A percentile compares a stretch with the other conserved stretches of the same genome.
Conservation (phyloP, 2,888 invertebrate species). For the Acronicta leporina region DNA sequence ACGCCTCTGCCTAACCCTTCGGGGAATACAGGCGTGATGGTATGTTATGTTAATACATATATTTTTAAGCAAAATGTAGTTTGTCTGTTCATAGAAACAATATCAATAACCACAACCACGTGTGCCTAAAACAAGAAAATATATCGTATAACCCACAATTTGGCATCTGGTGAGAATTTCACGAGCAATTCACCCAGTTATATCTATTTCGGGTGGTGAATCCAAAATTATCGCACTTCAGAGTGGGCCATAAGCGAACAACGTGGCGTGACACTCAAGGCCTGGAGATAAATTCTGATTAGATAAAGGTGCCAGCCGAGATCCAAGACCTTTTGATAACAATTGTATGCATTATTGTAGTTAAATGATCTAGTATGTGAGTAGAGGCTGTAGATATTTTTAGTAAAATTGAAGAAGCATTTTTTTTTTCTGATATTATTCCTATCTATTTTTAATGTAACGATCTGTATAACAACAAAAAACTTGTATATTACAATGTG, state of each 20-base stretch:
- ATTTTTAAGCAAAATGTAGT: too few relatives aligned
- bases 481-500: too few relatives aligned
- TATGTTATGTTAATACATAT: neutral
- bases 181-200: slow-evolving; percentile 30
- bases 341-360: slow-evolving; percentile 29
- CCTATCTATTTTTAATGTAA: too few relatives aligned
- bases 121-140: slow-evolving; percentile 5
- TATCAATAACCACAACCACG: neutral
- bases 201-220: slow-evolving; percentile 52
- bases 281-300: slow-evolving; percentile 61
- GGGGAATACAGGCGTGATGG: too few relatives aligned
- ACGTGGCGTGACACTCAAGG: slow-evolving; percentile 60
- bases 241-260: slow-evolving; percentile 37
- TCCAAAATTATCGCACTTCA: slow-evolving; percentile 48
- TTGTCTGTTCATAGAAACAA: neutral
- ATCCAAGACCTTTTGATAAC: slow-evolving; percentile 56
- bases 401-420: too few relatives aligned
- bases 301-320: slow-evolving; percentile 60
- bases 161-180: slow-evolving; percentile 27
- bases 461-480: too few relatives aligned
- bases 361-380: too few relatives aligned
- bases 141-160: slow-evolving; percentile 17
- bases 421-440: too few relatives aligned
- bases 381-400: neutral
- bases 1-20: too few relatives aligned